A percentile compares a stretch with the other conserved stretches of the same genome.
Evolutionary conservation across 2,113 vertebrate genomes (phyloP).

Genomic region (Ornithorhynchus anatinus): DNA sequence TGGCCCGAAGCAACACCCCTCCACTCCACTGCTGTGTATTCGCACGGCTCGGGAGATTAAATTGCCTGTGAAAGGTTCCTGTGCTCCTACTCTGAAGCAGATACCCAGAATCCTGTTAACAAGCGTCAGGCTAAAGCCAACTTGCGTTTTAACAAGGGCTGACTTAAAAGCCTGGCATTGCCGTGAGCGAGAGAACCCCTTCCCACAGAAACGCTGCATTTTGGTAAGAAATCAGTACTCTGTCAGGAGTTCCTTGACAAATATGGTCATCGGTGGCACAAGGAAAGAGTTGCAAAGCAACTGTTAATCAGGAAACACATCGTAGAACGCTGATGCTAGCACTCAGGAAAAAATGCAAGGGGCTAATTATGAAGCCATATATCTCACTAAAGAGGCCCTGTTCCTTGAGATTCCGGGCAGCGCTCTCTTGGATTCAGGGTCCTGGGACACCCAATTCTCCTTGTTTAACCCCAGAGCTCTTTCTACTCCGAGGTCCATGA

Average conservation of each 20-base stretch:
- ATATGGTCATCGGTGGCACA: conserved; percentile 75
- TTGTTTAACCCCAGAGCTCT: not conserved
- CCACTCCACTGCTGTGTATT: not conserved
- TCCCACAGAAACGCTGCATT: conserved; percentile 65
- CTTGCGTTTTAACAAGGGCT: conserved; percentile 63
- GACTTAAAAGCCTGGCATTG: conserved; percentile 61
- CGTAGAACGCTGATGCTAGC: conserved; percentile 83
- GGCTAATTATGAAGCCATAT: conserved; percentile 83
- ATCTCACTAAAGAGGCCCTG: conserved; percentile 78
- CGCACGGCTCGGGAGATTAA: conserved; percentile 59
- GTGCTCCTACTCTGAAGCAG: conserved; percentile 51
- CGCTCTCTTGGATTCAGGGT: conserved; percentile 12
- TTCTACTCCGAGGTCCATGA: not conserved
- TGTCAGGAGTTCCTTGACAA: conserved; percentile 79
- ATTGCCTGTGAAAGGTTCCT: conserved; percentile 70
- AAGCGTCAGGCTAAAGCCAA: conserved; percentile 63
- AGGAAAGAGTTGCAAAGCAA: conserved; percentile 82
- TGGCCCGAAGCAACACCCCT: conserved; percentile 41
- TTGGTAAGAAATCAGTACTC: conserved; percentile 76
- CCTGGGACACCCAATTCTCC: conserved; percentile 45
- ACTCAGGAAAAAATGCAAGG: conserved; percentile 77
- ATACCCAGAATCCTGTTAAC: conserved; percentile 67
- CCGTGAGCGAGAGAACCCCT: conserved; percentile 38
- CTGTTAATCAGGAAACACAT: conserved; percentile 83
- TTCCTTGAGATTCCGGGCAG: conserved; percentile 48